phyloP scores from a whole-genome alignment of 1,140 invertebrate species.

The Drosophila bocqueti region DNA sequence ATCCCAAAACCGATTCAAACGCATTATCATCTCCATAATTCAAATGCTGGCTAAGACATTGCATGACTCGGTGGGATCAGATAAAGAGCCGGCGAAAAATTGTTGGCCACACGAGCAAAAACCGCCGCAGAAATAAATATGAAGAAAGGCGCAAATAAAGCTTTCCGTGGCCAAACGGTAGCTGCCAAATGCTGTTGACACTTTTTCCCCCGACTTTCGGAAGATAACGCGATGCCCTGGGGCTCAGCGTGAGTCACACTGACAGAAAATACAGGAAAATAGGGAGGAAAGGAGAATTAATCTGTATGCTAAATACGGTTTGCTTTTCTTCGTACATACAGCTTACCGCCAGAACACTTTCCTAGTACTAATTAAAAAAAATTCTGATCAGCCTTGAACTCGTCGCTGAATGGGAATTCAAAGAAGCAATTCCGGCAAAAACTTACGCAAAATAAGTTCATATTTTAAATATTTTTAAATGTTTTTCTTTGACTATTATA shows the following conservation, averaged over 20 bases:
- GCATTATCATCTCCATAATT: conserved; percentile 84
- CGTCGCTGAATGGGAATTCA: neutral
- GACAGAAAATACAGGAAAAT: neutral
- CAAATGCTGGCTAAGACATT: conserved; percentile 72
- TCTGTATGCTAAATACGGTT: neutral
- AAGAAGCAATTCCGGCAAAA: neutral
- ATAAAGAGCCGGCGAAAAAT: conserved; percentile 71
- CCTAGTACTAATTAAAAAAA: too few relatives aligned
- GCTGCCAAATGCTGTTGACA: conserved; percentile 70
- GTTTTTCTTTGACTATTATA: too few relatives aligned
- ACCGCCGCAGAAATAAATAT: conserved; percentile 57
- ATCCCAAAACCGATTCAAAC: conserved; percentile 65
- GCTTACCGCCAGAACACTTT: too few relatives aligned
- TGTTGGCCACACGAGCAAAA: conserved; percentile 57
- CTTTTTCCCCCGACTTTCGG: conserved; percentile 54
- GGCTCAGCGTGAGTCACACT: conserved; percentile 46
- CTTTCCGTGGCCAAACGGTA: conserved; percentile 62
- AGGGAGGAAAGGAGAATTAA: neutral
- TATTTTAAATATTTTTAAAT: neutral
- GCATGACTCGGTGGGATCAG: conserved; percentile 79
- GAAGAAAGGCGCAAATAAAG: conserved; percentile 70
- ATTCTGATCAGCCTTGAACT: too few relatives aligned
- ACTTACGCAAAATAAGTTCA: neutral
- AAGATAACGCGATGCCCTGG: conserved; percentile 45
- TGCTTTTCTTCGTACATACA: too few relatives aligned